phyloP scores from a whole-genome alignment of 2,888 invertebrate species.

The Synanthedon andrenaeformis region DNA sequence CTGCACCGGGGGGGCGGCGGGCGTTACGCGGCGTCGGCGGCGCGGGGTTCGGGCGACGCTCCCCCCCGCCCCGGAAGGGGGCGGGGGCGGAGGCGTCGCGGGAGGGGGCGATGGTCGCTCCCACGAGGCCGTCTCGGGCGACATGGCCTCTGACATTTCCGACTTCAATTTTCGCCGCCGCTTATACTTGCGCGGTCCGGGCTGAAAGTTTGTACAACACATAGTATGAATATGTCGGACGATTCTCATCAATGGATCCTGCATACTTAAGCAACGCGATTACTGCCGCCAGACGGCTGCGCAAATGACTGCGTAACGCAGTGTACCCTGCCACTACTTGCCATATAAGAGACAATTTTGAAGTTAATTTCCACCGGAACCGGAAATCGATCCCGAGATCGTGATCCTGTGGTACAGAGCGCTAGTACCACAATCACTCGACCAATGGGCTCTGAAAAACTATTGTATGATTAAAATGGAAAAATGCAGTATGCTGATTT shows the following conservation, averaged over 20 bases:
- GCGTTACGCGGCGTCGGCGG: conserved; percentile 9
- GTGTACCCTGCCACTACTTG: no score
- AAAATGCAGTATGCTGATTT: not conserved
- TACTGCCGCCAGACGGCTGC: no score
- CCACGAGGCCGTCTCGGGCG: conserved; percentile 21
- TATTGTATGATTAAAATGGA: no score
- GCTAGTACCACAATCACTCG: no score
- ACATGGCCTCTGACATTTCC: conserved; percentile 14
- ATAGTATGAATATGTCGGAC: conserved; percentile 3
- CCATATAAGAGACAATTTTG: no score
- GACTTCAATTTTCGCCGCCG: conserved; percentile 79
- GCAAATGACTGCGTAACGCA: no score
- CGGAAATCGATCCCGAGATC: no score
- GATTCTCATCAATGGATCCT: no score
- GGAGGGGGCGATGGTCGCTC: conserved; percentile 11
- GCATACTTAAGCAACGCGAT: no score
- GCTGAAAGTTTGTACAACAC: conserved; percentile 34
- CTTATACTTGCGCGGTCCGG: conserved; percentile 84
- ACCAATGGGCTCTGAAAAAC: no score
- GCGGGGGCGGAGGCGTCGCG: conserved; percentile 52
- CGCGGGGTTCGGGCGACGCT: conserved; percentile 10
- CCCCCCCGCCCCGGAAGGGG: conserved; percentile 9
- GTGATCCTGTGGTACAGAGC: no score
- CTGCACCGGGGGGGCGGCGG: conserved; percentile 10
- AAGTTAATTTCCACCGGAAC: no score